Conservation (phyloP, 2,113 vertebrate genomes). For the Coreoperca whiteheadi region DNA sequence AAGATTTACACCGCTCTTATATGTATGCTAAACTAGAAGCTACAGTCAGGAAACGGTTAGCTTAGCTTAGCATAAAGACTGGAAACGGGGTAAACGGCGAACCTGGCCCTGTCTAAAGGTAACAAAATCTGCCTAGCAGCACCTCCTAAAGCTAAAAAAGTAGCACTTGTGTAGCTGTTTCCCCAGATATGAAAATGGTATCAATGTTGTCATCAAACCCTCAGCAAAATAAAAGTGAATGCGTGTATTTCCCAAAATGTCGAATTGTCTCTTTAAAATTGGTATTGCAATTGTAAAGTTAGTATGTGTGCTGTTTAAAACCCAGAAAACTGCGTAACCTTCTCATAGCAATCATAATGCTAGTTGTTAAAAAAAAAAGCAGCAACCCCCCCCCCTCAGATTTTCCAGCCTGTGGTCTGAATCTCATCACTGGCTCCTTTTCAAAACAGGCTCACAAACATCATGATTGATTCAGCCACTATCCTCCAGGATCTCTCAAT, state of each 20-base stretch:
- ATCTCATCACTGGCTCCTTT: conserved; percentile 93
- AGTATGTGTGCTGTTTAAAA: conserved; percentile 24
- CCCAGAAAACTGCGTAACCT: conserved; percentile 14
- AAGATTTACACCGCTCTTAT: background rate
- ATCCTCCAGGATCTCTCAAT: conserved; percentile 91
- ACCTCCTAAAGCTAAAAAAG: background rate
- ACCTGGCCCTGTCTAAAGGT: background rate
- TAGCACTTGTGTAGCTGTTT: background rate
- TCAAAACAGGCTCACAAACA: conserved; percentile 91
- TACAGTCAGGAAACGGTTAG: background rate
- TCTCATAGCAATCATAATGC: conserved; percentile 57
- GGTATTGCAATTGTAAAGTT: background rate
- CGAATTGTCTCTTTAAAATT: background rate
- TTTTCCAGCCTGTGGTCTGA: conserved; percentile 88
- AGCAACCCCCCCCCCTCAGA: conserved; percentile 42
- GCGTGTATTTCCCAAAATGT: background rate
- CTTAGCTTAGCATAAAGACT: background rate
- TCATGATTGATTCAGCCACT: conserved; percentile 91
- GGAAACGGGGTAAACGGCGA: background rate
- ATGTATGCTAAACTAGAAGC: background rate
- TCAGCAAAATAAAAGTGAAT: too few relatives aligned
- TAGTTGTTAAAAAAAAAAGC: conserved; percentile 47
- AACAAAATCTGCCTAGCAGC: background rate
- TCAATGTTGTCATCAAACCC: background rate
- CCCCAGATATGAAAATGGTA: background rate